Base-by-base conservation (phyloP, 2,888 invertebrate species). In the Panorpa germanica region DNA sequence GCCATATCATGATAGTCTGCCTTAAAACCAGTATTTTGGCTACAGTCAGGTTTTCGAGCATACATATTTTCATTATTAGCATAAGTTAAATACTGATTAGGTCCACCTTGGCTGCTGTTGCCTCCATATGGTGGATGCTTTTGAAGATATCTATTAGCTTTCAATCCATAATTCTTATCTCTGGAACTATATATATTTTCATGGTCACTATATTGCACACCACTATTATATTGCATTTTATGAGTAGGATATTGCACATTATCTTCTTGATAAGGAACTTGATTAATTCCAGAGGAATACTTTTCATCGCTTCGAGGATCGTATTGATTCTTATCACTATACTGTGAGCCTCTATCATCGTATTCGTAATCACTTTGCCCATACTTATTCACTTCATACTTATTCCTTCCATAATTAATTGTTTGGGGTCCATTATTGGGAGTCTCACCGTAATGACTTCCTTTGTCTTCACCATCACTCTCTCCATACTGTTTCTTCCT, bases 1-100 rank as follows among this genome's bases (percentile, higher is more conserved):
- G 55, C 61, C 37, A 63, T 67, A n/a, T 68, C 68, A 38, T 60
- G 47, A 39, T 50, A 51, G 33, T 50, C 50, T 19, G 39, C 37
- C n/a, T n/a, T n/a, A n/a, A n/a, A n/a, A n/a, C n/a, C n/a, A n/a
- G n/a, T n/a, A n/a, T 61, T 61, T 39, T 65, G 65, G 36, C 60
- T 39, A 55, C 58, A 55, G 0, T 60, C 58, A 4, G 58, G 59
- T 31, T 61, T 61, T 0, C 60, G 58, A 0, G 59, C 58, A 38
- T 57, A 59, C 1, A 55, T 54, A 5, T 58, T 58, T 24, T 55
- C 57, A n/a, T n/a, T n/a, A n/a, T n/a, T n/a, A n/a, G n/a, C n/a
- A n/a, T n/a, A n/a, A n/a, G n/a, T n/a, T n/a, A n/a, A n/a, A n/a
- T n/a, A n/a, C n/a, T n/a, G n/a, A n/a, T n/a, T n/a, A n/a, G n/a